phyloP scores from a whole-genome alignment of 2,113 vertebrate genomes.

The Grammomys surdaster region DNA sequence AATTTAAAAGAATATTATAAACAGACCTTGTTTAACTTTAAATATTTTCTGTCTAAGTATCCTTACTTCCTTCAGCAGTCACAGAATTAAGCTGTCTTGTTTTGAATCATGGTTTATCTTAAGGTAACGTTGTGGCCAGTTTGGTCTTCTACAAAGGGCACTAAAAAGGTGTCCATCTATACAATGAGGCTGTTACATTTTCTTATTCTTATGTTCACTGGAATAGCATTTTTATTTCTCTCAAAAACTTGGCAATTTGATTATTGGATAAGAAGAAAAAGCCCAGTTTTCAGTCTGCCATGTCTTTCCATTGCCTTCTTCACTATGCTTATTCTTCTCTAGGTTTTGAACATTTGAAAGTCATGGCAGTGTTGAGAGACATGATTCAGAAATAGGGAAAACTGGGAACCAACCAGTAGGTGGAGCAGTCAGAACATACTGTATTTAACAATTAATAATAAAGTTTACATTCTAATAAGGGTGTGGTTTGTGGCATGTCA shows the following conservation, averaged over 20 bases:
- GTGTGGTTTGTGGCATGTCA: neutral
- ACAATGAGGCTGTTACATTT: neutral
- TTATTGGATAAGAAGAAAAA: neutral
- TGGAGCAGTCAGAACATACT: neutral
- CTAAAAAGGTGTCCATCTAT: neutral
- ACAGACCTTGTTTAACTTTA: neutral
- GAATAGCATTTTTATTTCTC: neutral
- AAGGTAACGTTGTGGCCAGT: neutral
- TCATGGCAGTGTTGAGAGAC: neutral
- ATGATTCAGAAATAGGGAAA: neutral
- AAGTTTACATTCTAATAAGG: neutral
- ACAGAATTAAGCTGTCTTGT: neutral
- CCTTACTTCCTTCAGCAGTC: neutral
- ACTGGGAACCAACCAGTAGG: constrained; percentile 1
- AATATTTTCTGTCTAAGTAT: neutral
- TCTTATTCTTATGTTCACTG: neutral
- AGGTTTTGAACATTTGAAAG: neutral
- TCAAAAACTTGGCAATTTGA: neutral
- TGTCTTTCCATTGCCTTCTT: neutral
- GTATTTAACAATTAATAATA: neutral
- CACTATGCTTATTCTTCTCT: neutral
- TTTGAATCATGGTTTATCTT: neutral
- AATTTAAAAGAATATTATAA: neutral
- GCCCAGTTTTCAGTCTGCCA: neutral
- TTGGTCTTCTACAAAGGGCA: neutral